Conservation (phyloP, 2,113 vertebrate species). For the Trematomus loennbergii region DNA sequence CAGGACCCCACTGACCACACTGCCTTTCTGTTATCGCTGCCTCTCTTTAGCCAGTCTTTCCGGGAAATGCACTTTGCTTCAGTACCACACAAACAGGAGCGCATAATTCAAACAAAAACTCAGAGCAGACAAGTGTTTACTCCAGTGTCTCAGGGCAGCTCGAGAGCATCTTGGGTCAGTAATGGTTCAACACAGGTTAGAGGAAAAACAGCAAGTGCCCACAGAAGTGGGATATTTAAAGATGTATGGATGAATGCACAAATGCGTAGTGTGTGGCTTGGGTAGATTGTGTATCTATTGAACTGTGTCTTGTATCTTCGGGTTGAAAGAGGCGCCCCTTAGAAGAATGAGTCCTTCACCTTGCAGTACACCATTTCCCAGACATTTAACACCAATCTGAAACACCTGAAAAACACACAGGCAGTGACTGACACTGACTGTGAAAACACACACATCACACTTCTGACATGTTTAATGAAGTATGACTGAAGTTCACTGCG, state of each 20-base stretch:
- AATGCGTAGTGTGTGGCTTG: neutral
- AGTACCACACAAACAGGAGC: neutral
- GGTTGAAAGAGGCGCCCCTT: neutral
- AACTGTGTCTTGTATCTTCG: neutral
- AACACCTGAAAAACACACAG: no score
- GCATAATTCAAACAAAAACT: conserved; percentile 65
- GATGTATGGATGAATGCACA: neutral
- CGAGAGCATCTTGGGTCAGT: conserved; percentile 57
- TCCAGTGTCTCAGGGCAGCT: conserved; percentile 65
- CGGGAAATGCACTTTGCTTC: neutral
- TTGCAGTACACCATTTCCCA: no score
- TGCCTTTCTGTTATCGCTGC: neutral
- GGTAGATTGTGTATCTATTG: neutral
- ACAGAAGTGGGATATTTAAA: neutral
- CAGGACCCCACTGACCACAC: neutral
- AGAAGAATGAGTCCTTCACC: no score
- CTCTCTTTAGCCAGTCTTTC: neutral
- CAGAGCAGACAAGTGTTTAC: conserved; percentile 66
- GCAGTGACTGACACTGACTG: no score
- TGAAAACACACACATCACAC: no score
- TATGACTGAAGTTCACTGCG: no score
- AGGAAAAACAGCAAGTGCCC: neutral
- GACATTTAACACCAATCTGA: no score
- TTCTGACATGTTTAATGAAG: no score
- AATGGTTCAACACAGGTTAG: neutral